Percentiles rank a stretch among this genome's conserved stretches.
These are phyloP conservation scores for Siderastrea siderea DNA, from an alignment of 92 coral and sea anemone genomes.

Conservation along the genomic window DNA sequence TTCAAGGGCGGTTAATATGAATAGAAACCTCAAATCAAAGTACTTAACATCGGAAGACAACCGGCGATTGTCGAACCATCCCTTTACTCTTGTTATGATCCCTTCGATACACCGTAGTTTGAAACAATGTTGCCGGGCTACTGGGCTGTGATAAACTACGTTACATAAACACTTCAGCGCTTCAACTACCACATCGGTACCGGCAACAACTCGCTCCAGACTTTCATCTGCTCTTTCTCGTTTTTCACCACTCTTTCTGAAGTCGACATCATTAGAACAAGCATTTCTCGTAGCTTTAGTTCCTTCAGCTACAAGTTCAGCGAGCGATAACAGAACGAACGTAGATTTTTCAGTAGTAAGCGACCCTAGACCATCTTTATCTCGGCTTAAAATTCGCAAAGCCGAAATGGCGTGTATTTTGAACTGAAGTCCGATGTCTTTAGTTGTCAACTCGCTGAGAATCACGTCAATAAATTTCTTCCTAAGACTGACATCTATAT, in stretches of 20 bases:
- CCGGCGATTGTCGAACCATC: conserved; percentile 79
- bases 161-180: conserved; percentile 96
- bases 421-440: conserved; percentile 55
- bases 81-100: conserved; percentile 68
- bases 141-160: conserved; percentile 86
- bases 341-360: conserved; percentile 85
- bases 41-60: conserved; percentile 78
- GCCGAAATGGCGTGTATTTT: conserved; percentile 76
- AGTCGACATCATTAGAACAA: conserved; percentile 50
- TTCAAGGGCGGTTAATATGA: conserved; percentile 92
- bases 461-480: conserved; percentile 81
- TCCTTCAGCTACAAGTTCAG: conserved; percentile 71
- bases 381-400: conserved; percentile 93
- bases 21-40: conserved; percentile 93
- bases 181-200: conserved; percentile 74
- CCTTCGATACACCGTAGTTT: conserved; percentile 75
- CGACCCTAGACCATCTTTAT: conserved; percentile 84
- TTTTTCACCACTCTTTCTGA: conserved; percentile 32
- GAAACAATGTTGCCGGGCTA: conserved; percentile 81
- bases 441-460: conserved; percentile 66
- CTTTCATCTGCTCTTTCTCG: not conserved
- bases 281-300: conserved; percentile 20
- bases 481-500: conserved; percentile 72
- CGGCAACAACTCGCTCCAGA: conserved; percentile 56
- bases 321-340: conserved; percentile 71